A percentile compares a stretch with the other conserved stretches of the same genome.
Evolutionary conservation across 2,113 vertebrate genomes (phyloP).

Genomic region (Perca fluviatilis): DNA sequence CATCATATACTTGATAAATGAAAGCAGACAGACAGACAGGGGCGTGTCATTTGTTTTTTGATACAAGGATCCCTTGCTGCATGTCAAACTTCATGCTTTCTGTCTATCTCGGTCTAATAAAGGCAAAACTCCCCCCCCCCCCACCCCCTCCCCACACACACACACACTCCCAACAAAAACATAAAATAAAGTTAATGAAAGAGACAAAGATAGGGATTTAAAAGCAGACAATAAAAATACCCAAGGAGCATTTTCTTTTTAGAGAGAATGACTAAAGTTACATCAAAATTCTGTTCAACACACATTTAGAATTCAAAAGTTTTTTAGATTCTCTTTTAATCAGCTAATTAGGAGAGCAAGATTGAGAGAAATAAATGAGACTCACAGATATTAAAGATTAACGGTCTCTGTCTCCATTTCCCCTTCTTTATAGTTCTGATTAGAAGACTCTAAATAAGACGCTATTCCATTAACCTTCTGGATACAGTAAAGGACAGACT

Average conservation of each 20-base stretch:
- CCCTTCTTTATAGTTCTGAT: slow-evolving; percentile 38
- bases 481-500: slow-evolving; percentile 35
- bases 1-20: neutral
- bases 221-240: neutral
- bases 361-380: slow-evolving; percentile 37
- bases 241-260: neutral
- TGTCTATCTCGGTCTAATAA: neutral
- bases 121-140: too few relatives aligned
- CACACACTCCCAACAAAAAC: too few relatives aligned
- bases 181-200: neutral
- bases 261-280: neutral
- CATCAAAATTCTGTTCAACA: neutral
- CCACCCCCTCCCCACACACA: too few relatives aligned
- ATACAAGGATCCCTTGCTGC: neutral
- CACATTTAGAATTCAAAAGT: neutral
- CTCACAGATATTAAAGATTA: slow-evolving; percentile 45
- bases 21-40: neutral
- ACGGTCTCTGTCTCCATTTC: slow-evolving; percentile 41
- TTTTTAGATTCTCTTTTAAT: slow-evolving; percentile 27
- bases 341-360: slow-evolving; percentile 54
- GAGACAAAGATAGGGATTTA: neutral
- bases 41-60: too few relatives aligned
- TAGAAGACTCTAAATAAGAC: slow-evolving; percentile 39
- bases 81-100: neutral
- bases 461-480: slow-evolving; percentile 56